Evolutionary conservation across 2,113 vertebrate genomes (phyloP), one percentile per base, ranked within the genome.

Genomic region (Tetrax tetrax): DNA sequence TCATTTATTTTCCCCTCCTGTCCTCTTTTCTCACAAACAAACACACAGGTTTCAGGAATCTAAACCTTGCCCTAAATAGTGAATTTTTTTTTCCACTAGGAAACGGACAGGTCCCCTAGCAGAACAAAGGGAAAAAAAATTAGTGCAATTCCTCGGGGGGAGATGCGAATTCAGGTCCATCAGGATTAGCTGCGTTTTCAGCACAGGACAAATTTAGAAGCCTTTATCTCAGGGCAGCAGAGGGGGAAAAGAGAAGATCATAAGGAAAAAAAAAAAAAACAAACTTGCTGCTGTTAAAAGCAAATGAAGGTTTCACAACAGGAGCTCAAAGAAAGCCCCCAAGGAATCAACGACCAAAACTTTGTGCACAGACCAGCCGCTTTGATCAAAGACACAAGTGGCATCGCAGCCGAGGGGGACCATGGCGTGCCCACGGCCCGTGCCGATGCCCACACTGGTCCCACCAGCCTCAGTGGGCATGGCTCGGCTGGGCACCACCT

Each of bases 61-160:
- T 71, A 95, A 96, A 96, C 89, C 96, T 93, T 97, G 95, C 88
- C 96, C 96, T 96, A 96, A 97, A 97, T 97, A 96, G 91, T 89
- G 93, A 65, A 4, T 27, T 77, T 35, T 63, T 89, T 74, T 94
- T 83, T 92, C 78, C 86, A 88, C 80, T 48, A 95, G 96, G 96
- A 96, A 96, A 93, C 68, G 92, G 90, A 94, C 88, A 95, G 94
- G 90, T 95, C 96, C 92, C 94, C 92, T 90, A 86, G 90, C 91
- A 97, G 94, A 89, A 75, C 81, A 93, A 92, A 82, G 90, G 82
- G 74, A n/a, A 97, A 96, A 96, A 96, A 93, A 97, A 95, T 90
- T 92, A 97, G 95, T 76, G 79, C 94, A 93, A 95, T 91, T 97
- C 96, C 95, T 95, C 69, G 1, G 79, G 76, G 93, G 87, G 47